Evolutionary conservation across 2,888 invertebrate species (phyloP).

Genomic region (Apamea anceps): DNA sequence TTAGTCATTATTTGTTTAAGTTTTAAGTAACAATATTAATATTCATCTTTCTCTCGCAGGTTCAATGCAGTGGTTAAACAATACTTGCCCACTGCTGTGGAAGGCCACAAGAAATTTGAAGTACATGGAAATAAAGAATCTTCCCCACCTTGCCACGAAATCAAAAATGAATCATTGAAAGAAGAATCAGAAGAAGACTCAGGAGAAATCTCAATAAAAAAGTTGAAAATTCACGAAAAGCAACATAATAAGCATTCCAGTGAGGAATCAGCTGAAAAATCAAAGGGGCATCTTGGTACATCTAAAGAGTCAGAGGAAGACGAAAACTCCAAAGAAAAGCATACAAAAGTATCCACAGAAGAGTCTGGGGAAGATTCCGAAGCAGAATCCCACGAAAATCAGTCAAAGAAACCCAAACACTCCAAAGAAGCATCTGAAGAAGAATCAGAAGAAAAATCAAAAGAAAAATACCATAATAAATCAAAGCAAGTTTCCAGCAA

Average conservation of each 20-base stretch:
- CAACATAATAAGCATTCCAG: conserved; percentile 21
- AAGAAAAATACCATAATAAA: neutral
- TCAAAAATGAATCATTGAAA: conserved; percentile 76
- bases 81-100: conserved; percentile 73
- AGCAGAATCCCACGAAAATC: conserved; percentile 13
- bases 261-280: conserved; percentile 21
- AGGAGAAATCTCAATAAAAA: neutral
- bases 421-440: conserved; percentile 27
- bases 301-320: conserved; percentile 18
- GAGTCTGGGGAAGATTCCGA: conserved; percentile 12
- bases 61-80: conserved; percentile 86
- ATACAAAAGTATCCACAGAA: conserved; percentile 1
- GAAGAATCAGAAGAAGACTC: conserved; percentile 42
- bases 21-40: neutral
- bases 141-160: conserved; percentile 72
- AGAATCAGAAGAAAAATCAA: conserved; percentile 5
- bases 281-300: neutral
- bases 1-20: neutral
- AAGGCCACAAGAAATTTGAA: conserved; percentile 57
- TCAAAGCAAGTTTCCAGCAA: neutral
- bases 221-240: conserved; percentile 27
- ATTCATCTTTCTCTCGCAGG: conserved; percentile 67
- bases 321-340: conserved; percentile 26
- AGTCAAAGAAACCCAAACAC: neutral
- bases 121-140: conserved; percentile 48